phyloP scores from a whole-genome alignment of 2,797 vertebrate species.

The Micrastur ruficollis region DNA sequence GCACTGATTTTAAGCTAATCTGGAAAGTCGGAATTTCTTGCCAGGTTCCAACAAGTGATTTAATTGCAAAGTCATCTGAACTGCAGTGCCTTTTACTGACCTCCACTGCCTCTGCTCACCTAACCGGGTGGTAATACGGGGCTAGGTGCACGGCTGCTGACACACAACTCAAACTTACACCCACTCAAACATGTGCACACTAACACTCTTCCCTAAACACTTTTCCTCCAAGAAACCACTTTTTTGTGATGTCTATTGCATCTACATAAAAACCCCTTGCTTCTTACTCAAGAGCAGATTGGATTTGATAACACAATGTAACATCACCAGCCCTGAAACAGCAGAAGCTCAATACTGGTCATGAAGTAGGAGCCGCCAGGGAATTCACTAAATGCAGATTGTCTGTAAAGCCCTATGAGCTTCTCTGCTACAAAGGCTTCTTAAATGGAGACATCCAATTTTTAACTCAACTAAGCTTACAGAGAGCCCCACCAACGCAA shows the following conservation, averaged over 20 bases:
- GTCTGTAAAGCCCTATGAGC: neutral
- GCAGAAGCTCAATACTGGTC: neutral
- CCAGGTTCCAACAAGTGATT: neutral
- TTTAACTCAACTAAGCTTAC: neutral
- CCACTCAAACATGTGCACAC: accelerated
- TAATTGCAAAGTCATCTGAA: neutral
- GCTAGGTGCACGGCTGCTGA: neutral
- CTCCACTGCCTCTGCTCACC: neutral
- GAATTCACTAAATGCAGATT: neutral
- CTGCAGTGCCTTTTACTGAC: neutral
- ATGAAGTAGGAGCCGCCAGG: neutral
- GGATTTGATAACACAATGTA: neutral
- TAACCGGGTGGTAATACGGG: accelerated
- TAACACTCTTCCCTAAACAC: neutral
- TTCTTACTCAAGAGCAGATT: neutral
- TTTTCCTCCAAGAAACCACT: neutral
- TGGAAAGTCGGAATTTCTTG: neutral
- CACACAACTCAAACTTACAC: neutral
- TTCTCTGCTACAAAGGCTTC: neutral
- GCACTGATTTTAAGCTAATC: neutral
- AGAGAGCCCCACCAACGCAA: neutral
- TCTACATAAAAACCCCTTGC: neutral
- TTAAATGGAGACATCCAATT: neutral
- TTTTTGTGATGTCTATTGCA: neutral
- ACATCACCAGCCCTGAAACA: neutral